Evolutionary conservation across 2,797 vertebrate species (phyloP).

Genomic region (Brotula barbata): DNA sequence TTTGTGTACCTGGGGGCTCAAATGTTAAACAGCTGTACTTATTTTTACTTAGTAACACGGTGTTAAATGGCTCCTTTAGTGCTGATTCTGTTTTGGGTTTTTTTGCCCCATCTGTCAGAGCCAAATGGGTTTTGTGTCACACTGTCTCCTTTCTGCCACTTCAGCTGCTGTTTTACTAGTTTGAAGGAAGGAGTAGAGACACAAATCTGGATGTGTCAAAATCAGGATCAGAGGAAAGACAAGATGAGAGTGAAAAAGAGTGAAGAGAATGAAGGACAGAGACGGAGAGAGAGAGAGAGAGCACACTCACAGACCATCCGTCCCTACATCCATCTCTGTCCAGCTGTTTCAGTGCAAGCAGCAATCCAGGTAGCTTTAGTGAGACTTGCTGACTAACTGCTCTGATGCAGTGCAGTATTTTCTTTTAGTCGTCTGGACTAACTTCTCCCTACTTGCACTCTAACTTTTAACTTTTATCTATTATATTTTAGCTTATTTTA

Average conservation of each 20-base stretch:
- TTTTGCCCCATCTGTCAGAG: constrained; percentile 27
- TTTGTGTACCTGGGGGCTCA: too few relatives aligned
- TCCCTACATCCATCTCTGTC: constrained; percentile 41
- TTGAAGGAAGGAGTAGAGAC: constrained; percentile 37
- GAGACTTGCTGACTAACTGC: constrained; percentile 50
- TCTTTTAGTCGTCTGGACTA: constrained; percentile 22
- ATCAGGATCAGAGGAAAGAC: constrained; percentile 12
- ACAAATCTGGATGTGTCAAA: constrained; percentile 49
- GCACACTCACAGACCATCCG: constrained; percentile 24
- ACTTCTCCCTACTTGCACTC: constrained; percentile 1
- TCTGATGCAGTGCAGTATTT: constrained; percentile 42
- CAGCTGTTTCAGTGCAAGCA: constrained; percentile 51
- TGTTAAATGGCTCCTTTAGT: constrained; percentile 10
- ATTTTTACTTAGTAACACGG: constrained; percentile 4
- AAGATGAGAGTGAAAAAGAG: not conserved
- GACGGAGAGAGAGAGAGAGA: constrained; percentile 6
- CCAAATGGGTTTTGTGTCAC: constrained; percentile 51
- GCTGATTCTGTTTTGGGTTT: not conserved
- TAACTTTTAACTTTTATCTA: too few relatives aligned
- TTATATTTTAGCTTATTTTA: too few relatives aligned
- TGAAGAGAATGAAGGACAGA: constrained; percentile 6
- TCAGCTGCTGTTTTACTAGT: constrained; percentile 12
- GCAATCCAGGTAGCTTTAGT: constrained; percentile 47
- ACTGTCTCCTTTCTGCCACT: constrained; percentile 43
- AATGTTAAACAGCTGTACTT: not conserved